Evolutionary conservation across 2,888 invertebrate genomes (phyloP).

Genomic region (Oscheius myriophilus): DNA sequence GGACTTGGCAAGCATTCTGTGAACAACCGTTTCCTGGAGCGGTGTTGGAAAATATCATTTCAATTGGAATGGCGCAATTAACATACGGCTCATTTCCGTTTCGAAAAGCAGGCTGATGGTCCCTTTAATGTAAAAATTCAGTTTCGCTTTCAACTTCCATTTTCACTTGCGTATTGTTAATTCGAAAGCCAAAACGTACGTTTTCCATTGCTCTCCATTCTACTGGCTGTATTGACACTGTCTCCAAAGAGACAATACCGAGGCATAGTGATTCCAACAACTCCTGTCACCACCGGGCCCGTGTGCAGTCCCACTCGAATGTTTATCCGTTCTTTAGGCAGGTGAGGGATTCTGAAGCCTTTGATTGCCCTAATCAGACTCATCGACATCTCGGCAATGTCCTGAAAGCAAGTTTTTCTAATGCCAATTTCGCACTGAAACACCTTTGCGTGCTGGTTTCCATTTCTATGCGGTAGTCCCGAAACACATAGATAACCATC

Average conservation of each 20-base stretch:
- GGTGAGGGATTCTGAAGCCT: conserved; percentile 58
- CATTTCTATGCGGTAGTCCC: conserved; percentile 63
- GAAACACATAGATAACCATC: conserved; percentile 63
- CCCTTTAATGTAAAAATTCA: too few relatives aligned
- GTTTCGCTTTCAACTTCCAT: too few relatives aligned
- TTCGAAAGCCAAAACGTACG: too few relatives aligned
- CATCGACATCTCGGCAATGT: conserved; percentile 61
- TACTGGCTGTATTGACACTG: conserved; percentile 64
- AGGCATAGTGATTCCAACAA: conserved; percentile 63
- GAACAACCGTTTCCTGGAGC: too few relatives aligned
- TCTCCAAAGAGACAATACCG: conserved; percentile 68
- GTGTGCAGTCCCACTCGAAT: conserved; percentile 65
- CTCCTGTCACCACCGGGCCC: conserved; percentile 55
- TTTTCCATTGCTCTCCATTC: conserved; percentile 68
- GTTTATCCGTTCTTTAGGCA: conserved; percentile 62
- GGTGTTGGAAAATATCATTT: too few relatives aligned
- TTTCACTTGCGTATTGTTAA: too few relatives aligned
- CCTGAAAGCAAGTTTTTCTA: too few relatives aligned
- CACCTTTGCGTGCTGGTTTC: conserved; percentile 57
- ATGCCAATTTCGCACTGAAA: too few relatives aligned
- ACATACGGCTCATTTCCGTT: too few relatives aligned
- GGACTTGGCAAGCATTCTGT: too few relatives aligned
- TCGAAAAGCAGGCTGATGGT: too few relatives aligned
- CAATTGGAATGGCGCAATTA: too few relatives aligned
- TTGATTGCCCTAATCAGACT: conserved; percentile 55